phyloP scores from a whole-genome alignment of 2,797 vertebrate species.

The Sebastes paucispinis region DNA sequence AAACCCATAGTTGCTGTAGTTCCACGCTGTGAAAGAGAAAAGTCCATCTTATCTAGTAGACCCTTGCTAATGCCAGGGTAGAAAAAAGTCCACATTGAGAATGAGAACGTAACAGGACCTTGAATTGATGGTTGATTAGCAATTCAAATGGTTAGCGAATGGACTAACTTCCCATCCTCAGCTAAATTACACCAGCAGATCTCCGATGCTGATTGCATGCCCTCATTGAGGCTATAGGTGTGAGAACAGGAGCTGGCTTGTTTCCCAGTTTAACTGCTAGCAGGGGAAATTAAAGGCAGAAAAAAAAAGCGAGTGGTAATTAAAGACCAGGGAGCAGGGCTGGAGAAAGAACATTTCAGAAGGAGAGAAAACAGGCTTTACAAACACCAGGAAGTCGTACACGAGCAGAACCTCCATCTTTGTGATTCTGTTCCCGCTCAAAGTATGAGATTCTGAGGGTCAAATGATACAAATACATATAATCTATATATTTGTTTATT shows the following conservation, averaged over 20 bases:
- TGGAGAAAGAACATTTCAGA: slow-evolving; percentile 50
- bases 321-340: slow-evolving; percentile 60
- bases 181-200: slow-evolving; percentile 33
- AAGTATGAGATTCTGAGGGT: slow-evolving; percentile 75
- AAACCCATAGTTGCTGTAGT: background rate
- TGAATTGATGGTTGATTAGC: slow-evolving; percentile 12
- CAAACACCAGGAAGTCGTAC: slow-evolving; percentile 59
- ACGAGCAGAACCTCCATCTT: slow-evolving; percentile 57
- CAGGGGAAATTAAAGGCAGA: slow-evolving; percentile 65
- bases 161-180: slow-evolving; percentile 20
- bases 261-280: slow-evolving; percentile 60
- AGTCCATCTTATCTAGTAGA: background rate
- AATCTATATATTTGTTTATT: slow-evolving; percentile 88
- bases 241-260: slow-evolving; percentile 52
- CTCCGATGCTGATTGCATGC: slow-evolving; percentile 44
- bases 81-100: background rate
- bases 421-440: slow-evolving; percentile 63
- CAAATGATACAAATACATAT: slow-evolving; percentile 88
- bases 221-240: slow-evolving; percentile 55
- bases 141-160: slow-evolving; percentile 19
- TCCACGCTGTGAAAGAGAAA: background rate
- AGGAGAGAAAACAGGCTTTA: slow-evolving; percentile 63
- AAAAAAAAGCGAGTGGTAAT: slow-evolving; percentile 58
- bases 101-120: slow-evolving; percentile 14
- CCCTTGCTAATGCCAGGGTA: background rate